Evolutionary conservation across 2,888 invertebrate genomes (phyloP), one percentile per base, ranked within the genome.

Genomic region (Lasioglossum figueresi): DNA sequence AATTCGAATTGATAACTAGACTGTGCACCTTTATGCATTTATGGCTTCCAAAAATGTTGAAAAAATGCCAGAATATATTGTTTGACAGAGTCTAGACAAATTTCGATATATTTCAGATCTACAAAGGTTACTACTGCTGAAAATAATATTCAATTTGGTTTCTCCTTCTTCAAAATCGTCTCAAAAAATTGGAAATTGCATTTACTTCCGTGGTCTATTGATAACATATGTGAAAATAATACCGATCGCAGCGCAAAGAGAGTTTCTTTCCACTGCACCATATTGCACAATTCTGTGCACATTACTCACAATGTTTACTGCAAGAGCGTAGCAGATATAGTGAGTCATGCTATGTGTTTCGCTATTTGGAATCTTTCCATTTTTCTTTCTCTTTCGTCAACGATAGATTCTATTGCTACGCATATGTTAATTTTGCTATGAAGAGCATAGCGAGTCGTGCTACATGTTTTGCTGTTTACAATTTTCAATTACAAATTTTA

Each of bases 291-390:
- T 43, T 80, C 66, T 45, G 59, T 43, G 52, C 70, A 76, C 52
- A 80, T 68, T 37, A 70, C 31, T 43, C n/a, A 76, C 75, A 73
- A 80, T 66, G 19, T 73, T 71, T 89, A 87, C 82, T 83, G 16
- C 48, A 40, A 56, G 5, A 31, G 43, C 70, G 45, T 79, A 72
- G 72, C 56, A 76, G 79, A 82, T 79, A 78, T 45, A 59, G 63
- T 37, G 37, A 78, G 63, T 70, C 43, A 19, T 0, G 34, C 59
- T 75, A 27, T 37, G 0, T 4, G 27, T 59, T 72, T 59, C 52
- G 27, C 27, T 63, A 31, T 63, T 63, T 6, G 14, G 5, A 31
- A 16, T 40, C 40, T 40, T 40, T 31, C 6, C 0, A 16, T 31
- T 31, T 16, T 52, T 0, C 8, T 23, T 23, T 52, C 0, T 48